These are phyloP conservation scores for Megaceryle torquata DNA, from an alignment of 2,113 vertebrate genomes.

Conservation along the genomic window DNA sequence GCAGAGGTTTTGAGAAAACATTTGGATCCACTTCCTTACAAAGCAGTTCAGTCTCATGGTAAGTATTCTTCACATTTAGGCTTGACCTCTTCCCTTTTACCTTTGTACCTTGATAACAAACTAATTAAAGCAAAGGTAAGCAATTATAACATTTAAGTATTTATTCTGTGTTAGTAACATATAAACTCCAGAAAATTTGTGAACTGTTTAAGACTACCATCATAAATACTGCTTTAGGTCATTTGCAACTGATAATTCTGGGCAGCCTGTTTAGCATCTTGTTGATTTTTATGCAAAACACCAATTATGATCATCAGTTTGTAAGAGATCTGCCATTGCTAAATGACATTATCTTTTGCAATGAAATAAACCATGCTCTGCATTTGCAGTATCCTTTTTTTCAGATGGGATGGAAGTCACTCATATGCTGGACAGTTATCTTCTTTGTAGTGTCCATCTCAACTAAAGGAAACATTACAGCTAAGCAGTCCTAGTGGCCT, in stretches of 20 bases:
- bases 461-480: neutral
- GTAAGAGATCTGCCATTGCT: neutral
- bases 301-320: neutral
- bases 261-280: neutral
- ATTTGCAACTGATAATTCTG: neutral
- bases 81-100: neutral
- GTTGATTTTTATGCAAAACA: neutral
- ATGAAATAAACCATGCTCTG: neutral
- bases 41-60: slow-evolving; percentile 89
- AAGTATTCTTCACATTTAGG: slow-evolving; percentile 20
- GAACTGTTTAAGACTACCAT: neutral
- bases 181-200: neutral
- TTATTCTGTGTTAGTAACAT: neutral
- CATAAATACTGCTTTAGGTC: neutral
- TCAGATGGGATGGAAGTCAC: neutral
- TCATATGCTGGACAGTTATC: neutral
- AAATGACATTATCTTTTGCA: neutral
- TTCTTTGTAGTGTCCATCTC: neutral
- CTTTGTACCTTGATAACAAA: neutral
- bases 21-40: slow-evolving; percentile 80
- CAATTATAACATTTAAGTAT: neutral
- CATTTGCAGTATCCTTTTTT: neutral
- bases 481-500: neutral
- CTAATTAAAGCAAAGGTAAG: neutral
- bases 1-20: slow-evolving; percentile 85